Base-by-base conservation (phyloP, 2,113 vertebrate genomes). In the Ovis canadensis region DNA sequence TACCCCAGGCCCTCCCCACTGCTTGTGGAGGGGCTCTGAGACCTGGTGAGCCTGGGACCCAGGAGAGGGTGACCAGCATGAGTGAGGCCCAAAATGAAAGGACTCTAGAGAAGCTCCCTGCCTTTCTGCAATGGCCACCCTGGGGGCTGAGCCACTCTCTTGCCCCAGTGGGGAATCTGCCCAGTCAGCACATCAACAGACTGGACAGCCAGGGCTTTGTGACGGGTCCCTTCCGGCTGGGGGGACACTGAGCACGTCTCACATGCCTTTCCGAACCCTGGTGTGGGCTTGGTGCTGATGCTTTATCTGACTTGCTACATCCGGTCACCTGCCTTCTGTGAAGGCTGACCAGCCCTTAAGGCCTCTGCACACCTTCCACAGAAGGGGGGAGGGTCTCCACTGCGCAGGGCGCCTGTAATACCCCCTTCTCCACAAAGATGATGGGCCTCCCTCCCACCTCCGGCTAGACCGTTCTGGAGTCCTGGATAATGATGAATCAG, bases 201-300 rank as follows among this genome's bases (percentile, higher is more conserved):
- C 50, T 15, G 29, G 36, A 12, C 15, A 16, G 31, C 48, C 33
- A 90, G 45, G 21, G 33, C 33, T n/a, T 8, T 67, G 15, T 1
- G 36, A 36, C 6, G 12, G 4, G 23, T 4, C 16, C 48, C 9
- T 21, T 21, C 0, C 0, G 33, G 43, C 33, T 5, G 7, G 40
- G 57, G 55, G 48, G 77, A 48, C 43, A 21, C 3, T 0, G 16
- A 52, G 48, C 12, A 1, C 0, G 7, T 54, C 67, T 67, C 31
- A 1, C 3, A 7, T 0, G 0, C 27, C 23, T 59, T 21, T 31
- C 55, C 7, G 19, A n/a, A 9, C 15, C 23, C 17, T 27, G 67
- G 92, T 31, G 33, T 43, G 25, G 15, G 64, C 50, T 7, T 25
- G 94, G 14, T n/a, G 45, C 60, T 60, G 31, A 40, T 0, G 78